phyloP scores from a whole-genome alignment of 2,113 vertebrate genomes.

The Hyperopisus bebe region DNA sequence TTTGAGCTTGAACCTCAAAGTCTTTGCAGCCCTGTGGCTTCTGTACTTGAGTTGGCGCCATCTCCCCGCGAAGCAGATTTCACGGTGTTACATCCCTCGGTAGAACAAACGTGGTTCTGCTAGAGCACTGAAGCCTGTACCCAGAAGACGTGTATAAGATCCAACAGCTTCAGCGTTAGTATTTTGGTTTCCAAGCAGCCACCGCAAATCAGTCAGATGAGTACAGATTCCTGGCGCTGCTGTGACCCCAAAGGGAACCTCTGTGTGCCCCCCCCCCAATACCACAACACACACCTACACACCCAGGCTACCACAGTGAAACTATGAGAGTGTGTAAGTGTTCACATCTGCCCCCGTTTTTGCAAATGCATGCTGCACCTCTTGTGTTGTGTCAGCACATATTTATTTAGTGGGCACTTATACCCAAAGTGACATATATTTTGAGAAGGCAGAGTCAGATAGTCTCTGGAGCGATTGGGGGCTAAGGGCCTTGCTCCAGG shows the following conservation, averaged over 20 bases:
- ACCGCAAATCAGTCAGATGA: neutral
- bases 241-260: neutral
- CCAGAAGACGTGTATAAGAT: neutral
- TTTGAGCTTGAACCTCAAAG: neutral
- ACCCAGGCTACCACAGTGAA: neutral
- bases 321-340: conserved; percentile 45
- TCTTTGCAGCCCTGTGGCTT: neutral
- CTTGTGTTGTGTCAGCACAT: neutral
- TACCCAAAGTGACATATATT: neutral
- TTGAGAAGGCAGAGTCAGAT: neutral
- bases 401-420: neutral
- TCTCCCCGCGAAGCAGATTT: neutral
- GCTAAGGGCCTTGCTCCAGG: neutral
- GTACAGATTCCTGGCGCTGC: neutral
- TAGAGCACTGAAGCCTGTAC: neutral
- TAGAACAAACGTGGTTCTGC: neutral
- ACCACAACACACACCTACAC: neutral
- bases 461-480: neutral
- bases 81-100: neutral
- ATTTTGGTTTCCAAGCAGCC: neutral
- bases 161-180: neutral
- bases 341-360: conserved; percentile 45
- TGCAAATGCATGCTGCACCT: neutral
- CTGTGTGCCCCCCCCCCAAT: neutral
- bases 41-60: neutral